Percentiles rank a stretch among this genome's conserved stretches.
Conservation (phyloP, 2,888 invertebrate genomes). For the Yponomeuta cagnagella region DNA sequence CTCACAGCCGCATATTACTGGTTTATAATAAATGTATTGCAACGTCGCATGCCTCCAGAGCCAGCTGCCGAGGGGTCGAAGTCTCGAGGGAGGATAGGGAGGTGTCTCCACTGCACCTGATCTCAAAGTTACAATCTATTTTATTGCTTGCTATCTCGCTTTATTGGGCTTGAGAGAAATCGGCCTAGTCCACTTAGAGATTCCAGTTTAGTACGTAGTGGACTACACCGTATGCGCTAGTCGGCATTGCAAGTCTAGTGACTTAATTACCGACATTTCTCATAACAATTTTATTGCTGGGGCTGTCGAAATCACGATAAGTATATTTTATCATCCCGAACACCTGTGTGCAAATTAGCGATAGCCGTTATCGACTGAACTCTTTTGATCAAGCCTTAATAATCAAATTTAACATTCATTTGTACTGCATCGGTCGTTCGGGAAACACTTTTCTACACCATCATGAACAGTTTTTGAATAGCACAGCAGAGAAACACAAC, state of each 20-base stretch:
- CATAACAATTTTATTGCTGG: too few species aligned
- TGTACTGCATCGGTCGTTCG: slow-evolving; percentile 25
- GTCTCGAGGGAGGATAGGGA: slow-evolving; percentile 21
- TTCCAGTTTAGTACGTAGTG: too few species aligned
- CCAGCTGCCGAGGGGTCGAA: slow-evolving; percentile 25
- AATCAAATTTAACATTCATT: slow-evolving; percentile 1
- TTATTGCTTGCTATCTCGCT: slow-evolving; percentile 19
- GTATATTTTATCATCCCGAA: slow-evolving; percentile 15
- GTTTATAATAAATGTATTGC: slow-evolving; percentile 49
- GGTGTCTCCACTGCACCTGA: slow-evolving; percentile 7
- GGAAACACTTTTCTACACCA: slow-evolving; percentile 14
- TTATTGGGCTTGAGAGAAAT: not conserved
- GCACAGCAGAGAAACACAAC: not conserved
- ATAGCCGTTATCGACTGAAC: slow-evolving; percentile 45
- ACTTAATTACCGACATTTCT: too few species aligned
- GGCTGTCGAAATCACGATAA: not conserved
- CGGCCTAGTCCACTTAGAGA: too few species aligned
- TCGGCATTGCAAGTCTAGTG: too few species aligned
- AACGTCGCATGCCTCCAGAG: slow-evolving; percentile 22
- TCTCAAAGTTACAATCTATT: slow-evolving; percentile 31
- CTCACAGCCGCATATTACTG: slow-evolving; percentile 33
- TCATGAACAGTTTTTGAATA: not conserved
- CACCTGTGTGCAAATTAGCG: slow-evolving; percentile 51
- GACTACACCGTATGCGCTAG: too few species aligned
- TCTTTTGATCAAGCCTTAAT: slow-evolving; percentile 29